Base-by-base conservation (phyloP, 2,113 vertebrate genomes). In the Gulo gulo region DNA sequence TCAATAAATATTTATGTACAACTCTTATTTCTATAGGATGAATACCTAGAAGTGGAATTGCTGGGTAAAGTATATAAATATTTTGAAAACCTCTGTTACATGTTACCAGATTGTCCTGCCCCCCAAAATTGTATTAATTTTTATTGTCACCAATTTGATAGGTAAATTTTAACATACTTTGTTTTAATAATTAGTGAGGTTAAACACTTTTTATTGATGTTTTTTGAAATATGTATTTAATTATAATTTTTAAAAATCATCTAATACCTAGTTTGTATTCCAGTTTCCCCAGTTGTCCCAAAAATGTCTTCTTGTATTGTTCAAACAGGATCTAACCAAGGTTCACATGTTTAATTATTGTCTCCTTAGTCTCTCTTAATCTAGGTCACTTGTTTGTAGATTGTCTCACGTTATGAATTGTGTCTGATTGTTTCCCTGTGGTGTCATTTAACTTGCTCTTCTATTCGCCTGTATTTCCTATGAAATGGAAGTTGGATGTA, bases 11-110 rank as follows among this genome's bases (percentile, higher is more conserved):
- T 95, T 97, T 96, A 83, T 97, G 24, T 95, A 83, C 45, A 85
- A 89, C 79, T 98, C 91, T 97, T 96, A 94, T 94, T 95, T 97
- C 95, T 97, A 34, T 96, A 97, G 97, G 94, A 94, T 89, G 85
- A 94, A 71, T 96, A 76, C 85, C 74, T 94, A 73, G 42, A 97
- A 95, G 88, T 97, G 71, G 83, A 97, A 88, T 95, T 97, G 78
- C 86, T 97, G 63, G 86, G 94, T 96, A 97, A 96, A 97, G 88
- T 95, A 95, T 95, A 82, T 96, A 94, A 95, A 96, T 42, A 94
- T 94, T 96, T 96, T 26, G 18, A 95, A 96, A 96, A 91, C 20
- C 80, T 92, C 81, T 76, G 20, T 94, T 96, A 92, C 34, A 74
- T 92, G 84, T 97, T 97, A 79, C 76, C 91, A 96, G 80, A 91